These are phyloP conservation scores for Montipora sp. DNA, from an alignment of 64 coral and sea anemone species.

Conservation along the genomic window DNA sequence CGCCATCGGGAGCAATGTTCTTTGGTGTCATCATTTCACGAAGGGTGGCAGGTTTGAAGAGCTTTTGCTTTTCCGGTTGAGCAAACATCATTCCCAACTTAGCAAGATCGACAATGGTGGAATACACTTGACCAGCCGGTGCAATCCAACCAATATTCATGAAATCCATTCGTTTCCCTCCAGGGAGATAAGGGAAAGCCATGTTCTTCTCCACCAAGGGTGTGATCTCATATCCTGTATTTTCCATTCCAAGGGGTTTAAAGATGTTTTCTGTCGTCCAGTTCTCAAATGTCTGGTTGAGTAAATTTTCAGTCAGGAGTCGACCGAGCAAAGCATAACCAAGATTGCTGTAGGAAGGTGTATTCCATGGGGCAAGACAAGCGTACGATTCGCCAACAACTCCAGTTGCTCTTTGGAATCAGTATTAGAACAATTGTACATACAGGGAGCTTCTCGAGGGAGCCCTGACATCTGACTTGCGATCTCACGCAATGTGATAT, in stretches of 20 bases:
- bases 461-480: constrained; percentile 67
- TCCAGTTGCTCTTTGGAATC: constrained; percentile 20
- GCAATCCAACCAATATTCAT: constrained; percentile 62
- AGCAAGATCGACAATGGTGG: constrained; percentile 47
- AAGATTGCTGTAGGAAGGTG: constrained; percentile 57
- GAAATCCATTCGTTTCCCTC: constrained; percentile 28
- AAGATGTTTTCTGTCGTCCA: constrained; percentile 47
- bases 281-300: constrained; percentile 72
- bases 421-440: constrained; percentile 9
- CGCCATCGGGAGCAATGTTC: constrained; percentile 44
- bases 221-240: constrained; percentile 72
- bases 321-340: constrained; percentile 46
- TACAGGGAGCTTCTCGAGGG: constrained; percentile 65
- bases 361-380: constrained; percentile 26
- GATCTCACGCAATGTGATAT: constrained; percentile 65
- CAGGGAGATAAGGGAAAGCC: constrained; percentile 46
- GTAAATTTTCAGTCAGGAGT: constrained; percentile 48
- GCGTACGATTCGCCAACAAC: constrained; percentile 4
- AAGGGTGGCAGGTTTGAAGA: constrained; percentile 44
- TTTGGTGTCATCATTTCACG: constrained; percentile 35
- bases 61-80: constrained; percentile 17
- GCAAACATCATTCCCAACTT: constrained; percentile 62
- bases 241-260: constrained; percentile 57
- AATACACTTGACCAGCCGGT: constrained; percentile 67
- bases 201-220: constrained; percentile 22